Base-by-base conservation (phyloP, 2,113 vertebrate genomes). In the Rynchops niger region DNA sequence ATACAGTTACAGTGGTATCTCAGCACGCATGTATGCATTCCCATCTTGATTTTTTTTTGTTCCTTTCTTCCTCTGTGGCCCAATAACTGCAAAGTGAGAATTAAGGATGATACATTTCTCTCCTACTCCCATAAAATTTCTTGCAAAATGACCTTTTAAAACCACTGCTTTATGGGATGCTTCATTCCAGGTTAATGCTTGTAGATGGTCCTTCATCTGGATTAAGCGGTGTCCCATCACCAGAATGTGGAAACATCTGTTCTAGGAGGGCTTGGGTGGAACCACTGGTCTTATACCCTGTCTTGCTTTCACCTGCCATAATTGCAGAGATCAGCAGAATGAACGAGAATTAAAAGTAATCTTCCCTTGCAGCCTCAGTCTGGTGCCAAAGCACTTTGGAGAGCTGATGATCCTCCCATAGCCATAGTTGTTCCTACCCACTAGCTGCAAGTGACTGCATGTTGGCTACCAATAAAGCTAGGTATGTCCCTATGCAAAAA, bases 221-320 rank as follows among this genome's bases (percentile, higher is more conserved):
- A 49, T 29, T 25, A 61, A 78, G n/a, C 22, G 8, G 4, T 27
- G 8, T 56, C 23, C 29, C 1, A 2, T 18, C 29, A 32, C 5
- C 6, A 49, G 61, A 45, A 82, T n/a, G 26, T 27, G 47, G 20
- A 70, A 90, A 87, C 0, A 0, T 5, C 11, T 66, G 5, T 53
- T 62, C 36, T 27, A 29, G 27, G 34, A 66, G 18, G 66, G 13
- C 10, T 74, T 88, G 7, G 19, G 42, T 40, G 12, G 23, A 92
- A 32, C n/a, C 15, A 53, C 6, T 45, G 6, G 10, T 67, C 40
- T 79, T 55, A 49, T 4, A 27, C 5, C 32, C 7, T 19, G 2
- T 26, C 11, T 14, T 82, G 11, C 43, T 88, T 76, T 76, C 26
- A 79, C 5, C 22, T 67, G 9, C 9, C 21, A 10, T 40, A 53